phyloP scores from a whole-genome alignment of 2,797 vertebrate genomes.

The Mormyrops boulengeri region DNA sequence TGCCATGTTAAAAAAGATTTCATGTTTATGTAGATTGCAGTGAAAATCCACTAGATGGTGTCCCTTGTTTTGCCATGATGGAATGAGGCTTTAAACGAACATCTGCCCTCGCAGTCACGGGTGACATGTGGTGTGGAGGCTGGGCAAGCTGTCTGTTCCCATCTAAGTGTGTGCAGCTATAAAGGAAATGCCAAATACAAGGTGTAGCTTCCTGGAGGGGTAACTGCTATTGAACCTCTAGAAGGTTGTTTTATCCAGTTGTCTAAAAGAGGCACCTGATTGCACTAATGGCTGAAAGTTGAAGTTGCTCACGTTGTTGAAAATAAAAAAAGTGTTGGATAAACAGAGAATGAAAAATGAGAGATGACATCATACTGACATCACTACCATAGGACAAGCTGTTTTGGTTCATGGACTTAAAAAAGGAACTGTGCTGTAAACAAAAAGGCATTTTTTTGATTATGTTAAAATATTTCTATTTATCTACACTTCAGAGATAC shows the following conservation, averaged over 20 bases:
- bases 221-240: neutral
- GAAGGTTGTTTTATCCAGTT: neutral
- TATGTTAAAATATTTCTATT: neutral
- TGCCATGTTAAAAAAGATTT: slow-evolving; percentile 16
- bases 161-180: neutral
- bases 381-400: neutral
- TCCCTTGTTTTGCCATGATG: slow-evolving; percentile 30
- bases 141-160: neutral
- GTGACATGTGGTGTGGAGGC: slow-evolving; percentile 19
- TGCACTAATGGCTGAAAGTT: neutral
- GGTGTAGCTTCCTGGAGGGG: neutral
- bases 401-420: neutral
- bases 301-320: neutral
- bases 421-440: neutral
- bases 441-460: neutral
- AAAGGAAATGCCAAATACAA: neutral
- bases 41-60: slow-evolving; percentile 38
- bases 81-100: slow-evolving; percentile 14
- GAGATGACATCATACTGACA: neutral
- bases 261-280: neutral
- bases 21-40: slow-evolving; percentile 35
- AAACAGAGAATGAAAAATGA: neutral
- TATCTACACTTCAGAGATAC: neutral
- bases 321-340: neutral
- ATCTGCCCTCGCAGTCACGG: slow-evolving; percentile 20